Base-by-base conservation (phyloP, 2,888 invertebrate genomes). In the Drepanosiphum platanoidis region DNA sequence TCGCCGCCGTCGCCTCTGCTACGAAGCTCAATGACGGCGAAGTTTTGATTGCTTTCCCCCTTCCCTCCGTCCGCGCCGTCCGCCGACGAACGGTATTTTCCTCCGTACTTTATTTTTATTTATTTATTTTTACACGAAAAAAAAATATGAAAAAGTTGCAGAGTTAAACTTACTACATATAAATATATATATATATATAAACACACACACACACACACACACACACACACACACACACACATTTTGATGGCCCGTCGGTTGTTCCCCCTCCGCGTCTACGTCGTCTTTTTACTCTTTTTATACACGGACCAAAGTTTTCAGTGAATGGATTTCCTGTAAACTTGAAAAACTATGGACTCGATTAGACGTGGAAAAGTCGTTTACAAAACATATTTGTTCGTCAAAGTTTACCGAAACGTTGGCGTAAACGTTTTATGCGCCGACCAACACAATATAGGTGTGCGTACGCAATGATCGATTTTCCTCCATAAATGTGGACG, bases 21-120 rank as follows among this genome's bases (percentile, higher is more conserved):
- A 70, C 83, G 18, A 61, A 75, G 52, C 75, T 68, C 83, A 30
- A 75, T 36, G 83, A 84, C 83, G 75, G 52, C 66, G 75, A 84
- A 84, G 75, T 84, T 84, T 84, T 84, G 83, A 84, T 84, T 84
- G 83, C 83, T 84, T 74, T 66, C 61, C 42, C n/a, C 32, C 61
- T 15, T 13, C 39, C 8, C 13, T n/a, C 3, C 74, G 7, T 22
- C 80, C 22, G 22, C 4, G 1, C 36, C 18, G 0, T 9, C 75
- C 5, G 32, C 13, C 2, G 22, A n/a, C 8, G 71, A 15, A 7
- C 39, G 32, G 22, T 68, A 42, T 22, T 46, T 52, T 58, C 22
- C 36, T 58, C 4, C 1, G 8, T n/a, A 18, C 22, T 39, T 77
- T 2, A 7, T 61, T 77, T 34, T 77, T 77, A 39, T 77, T 61